Evolutionary conservation across 2,888 invertebrate genomes (phyloP).

Genomic region (Drosophila pegasa): DNA sequence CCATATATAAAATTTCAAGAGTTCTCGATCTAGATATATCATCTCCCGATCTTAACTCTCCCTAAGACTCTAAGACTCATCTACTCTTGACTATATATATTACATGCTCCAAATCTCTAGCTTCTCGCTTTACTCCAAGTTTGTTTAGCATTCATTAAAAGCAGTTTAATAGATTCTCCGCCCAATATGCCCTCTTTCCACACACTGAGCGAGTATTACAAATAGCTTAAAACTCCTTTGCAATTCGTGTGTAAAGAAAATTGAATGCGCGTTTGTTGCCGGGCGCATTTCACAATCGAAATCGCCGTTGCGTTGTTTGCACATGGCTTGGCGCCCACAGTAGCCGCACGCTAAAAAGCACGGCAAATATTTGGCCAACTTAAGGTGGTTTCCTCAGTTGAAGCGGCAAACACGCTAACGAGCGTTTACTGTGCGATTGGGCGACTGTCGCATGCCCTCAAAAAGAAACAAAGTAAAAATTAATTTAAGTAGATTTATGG

Average conservation of each 20-base stretch:
- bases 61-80: too few species aligned
- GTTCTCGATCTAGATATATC: too few species aligned
- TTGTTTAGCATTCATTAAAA: not conserved
- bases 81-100: not conserved
- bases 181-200: not conserved
- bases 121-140: not conserved
- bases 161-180: too few species aligned
- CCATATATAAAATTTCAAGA: too few species aligned
- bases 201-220: not conserved
- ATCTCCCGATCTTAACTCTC: too few species aligned
- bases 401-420: not conserved
- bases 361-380: not conserved
- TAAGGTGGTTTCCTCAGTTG: not conserved
- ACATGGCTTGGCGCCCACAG: conserved; percentile 8
- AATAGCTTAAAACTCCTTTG: conserved; percentile 2
- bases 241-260: conserved; percentile 8
- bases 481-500: conserved; percentile 61
- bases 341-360: conserved; percentile 11
- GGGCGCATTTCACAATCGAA: conserved; percentile 29
- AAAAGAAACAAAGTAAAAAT: conserved; percentile 45
- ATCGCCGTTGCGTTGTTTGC: conserved; percentile 17
- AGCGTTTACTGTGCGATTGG: conserved; percentile 26
- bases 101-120: not conserved
- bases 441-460: conserved; percentile 32
- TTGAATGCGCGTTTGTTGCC: conserved; percentile 21